Evolutionary conservation across 2,113 vertebrate genomes (phyloP).

Genomic region (Acrocephalus kingi): DNA sequence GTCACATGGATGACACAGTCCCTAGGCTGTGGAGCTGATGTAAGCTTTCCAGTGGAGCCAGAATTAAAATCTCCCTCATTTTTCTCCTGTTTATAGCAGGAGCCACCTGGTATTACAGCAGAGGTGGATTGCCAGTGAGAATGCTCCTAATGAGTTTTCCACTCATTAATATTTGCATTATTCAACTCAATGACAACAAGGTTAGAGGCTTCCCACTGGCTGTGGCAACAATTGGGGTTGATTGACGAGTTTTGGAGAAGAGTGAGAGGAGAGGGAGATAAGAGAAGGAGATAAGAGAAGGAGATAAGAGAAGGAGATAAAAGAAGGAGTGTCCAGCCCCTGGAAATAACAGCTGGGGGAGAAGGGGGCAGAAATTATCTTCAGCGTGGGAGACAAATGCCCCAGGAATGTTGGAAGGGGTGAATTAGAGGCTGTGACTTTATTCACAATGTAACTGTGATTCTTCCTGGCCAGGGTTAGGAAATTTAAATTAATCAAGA

Average conservation of each 20-base stretch:
- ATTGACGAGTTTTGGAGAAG: background rate
- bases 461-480: background rate
- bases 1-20: background rate
- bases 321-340: background rate
- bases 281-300: background rate
- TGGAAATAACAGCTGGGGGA: background rate
- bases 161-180: conserved; percentile 56
- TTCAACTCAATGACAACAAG: conserved; percentile 50
- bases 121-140: conserved; percentile 4
- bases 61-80: background rate
- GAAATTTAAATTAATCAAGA: background rate
- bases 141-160: conserved; percentile 9
- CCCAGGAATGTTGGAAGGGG: background rate
- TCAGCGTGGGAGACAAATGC: background rate
- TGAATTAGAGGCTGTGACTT: background rate
- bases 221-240: background rate
- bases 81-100: background rate
- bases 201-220: conserved; percentile 54
- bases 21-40: background rate
- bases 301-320: background rate
- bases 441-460: background rate
- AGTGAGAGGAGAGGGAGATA: background rate
- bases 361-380: background rate
- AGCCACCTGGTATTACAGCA: background rate
- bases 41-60: background rate